Conservation (phyloP, 2,888 invertebrate genomes). For the Cotesia congregata region DNA sequence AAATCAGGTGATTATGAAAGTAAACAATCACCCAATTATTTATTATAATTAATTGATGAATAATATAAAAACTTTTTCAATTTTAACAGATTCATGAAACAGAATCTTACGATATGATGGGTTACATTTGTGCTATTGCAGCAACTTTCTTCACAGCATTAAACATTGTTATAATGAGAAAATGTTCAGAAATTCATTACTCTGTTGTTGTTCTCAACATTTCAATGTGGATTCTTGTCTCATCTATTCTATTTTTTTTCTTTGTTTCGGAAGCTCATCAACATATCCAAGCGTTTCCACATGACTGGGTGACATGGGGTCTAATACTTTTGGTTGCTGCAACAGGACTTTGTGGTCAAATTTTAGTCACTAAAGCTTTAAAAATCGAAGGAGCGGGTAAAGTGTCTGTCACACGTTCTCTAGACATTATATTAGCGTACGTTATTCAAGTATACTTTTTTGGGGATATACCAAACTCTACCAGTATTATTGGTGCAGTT, state of each 20-base stretch:
- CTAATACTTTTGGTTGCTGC: constrained; percentile 61
- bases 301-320: constrained; percentile 62
- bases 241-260: constrained; percentile 62
- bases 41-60: constrained; percentile 10
- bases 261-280: constrained; percentile 54
- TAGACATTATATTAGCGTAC: constrained; percentile 71
- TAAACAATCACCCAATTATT: not conserved
- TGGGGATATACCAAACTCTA: constrained; percentile 67
- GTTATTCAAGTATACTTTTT: constrained; percentile 69
- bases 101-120: constrained; percentile 67
- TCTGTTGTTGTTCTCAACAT: constrained; percentile 70
- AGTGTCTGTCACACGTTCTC: constrained; percentile 70
- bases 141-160: constrained; percentile 71
- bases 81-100: constrained; percentile 54
- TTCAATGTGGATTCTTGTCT: constrained; percentile 67
- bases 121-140: constrained; percentile 68
- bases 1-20: too few species aligned
- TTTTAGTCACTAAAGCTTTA: constrained; percentile 69
- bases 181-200: constrained; percentile 70
- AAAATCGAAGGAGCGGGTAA: constrained; percentile 71
- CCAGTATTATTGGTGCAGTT: constrained; percentile 67
- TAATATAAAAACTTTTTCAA: constrained; percentile 30
- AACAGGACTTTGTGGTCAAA: constrained; percentile 69
- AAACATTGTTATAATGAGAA: constrained; percentile 71
- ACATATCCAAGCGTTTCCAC: constrained; percentile 55